Conservation (phyloP, 2,888 invertebrate species). For the Sicus ferrugineus region DNA sequence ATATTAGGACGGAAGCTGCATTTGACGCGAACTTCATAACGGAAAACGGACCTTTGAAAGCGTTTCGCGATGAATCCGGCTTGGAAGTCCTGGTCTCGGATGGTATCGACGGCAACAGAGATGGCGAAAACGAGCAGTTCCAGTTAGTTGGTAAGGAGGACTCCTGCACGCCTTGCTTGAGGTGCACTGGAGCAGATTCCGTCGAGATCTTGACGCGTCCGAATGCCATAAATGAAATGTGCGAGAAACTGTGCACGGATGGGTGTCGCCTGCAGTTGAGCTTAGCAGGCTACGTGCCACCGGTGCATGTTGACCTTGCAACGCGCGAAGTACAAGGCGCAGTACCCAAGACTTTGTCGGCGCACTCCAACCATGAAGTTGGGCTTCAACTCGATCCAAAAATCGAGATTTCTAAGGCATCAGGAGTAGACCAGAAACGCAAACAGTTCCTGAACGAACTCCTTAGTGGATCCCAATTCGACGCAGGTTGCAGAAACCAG, state of each 20-base stretch:
- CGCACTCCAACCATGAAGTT: neutral
- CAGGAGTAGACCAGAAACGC: neutral
- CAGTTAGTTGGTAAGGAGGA: slow-evolving; percentile 7
- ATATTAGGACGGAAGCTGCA: slow-evolving; percentile 28
- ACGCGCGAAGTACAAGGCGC: neutral
- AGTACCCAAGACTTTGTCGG: neutral
- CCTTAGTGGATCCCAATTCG: neutral
- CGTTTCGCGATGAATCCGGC: slow-evolving; percentile 41
- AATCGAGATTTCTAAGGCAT: neutral
- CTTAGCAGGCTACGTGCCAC: slow-evolving; percentile 42
- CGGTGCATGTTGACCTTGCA: slow-evolving; percentile 31
- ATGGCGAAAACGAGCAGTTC: slow-evolving; percentile 33
- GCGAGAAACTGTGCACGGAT: slow-evolving; percentile 55
- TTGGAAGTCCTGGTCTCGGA: slow-evolving; percentile 46
- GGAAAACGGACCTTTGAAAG: slow-evolving; percentile 43
- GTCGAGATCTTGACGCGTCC: slow-evolving; percentile 40
- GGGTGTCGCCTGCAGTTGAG: slow-evolving; percentile 52
- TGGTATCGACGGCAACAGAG: slow-evolving; percentile 41
- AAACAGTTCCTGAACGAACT: neutral
- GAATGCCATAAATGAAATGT: slow-evolving; percentile 55
- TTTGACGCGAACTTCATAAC: neutral
- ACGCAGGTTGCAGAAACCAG: slow-evolving; percentile 21
- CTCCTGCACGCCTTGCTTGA: slow-evolving; percentile 48
- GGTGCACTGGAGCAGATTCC: slow-evolving; percentile 47
- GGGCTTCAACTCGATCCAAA: too few species aligned